These are phyloP conservation scores for Morone saxatilis DNA, from an alignment of 2,113 vertebrate species.

Conservation along the genomic window DNA sequence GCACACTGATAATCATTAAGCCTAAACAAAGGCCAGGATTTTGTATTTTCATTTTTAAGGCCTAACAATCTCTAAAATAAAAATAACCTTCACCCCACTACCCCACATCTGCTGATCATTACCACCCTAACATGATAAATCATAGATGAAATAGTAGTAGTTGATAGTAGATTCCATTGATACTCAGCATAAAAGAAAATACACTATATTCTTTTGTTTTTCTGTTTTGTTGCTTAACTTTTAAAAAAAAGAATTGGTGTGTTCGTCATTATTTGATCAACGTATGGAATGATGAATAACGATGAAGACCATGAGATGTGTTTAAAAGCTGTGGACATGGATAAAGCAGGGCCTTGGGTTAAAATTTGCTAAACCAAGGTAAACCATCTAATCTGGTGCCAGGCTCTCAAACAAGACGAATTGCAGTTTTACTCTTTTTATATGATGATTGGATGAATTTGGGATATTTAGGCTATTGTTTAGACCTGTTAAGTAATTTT, in stretches of 20 bases:
- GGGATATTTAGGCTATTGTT: too few species aligned
- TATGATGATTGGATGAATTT: too few species aligned
- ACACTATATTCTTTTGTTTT: neutral
- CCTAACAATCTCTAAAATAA: neutral
- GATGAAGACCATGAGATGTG: too few species aligned
- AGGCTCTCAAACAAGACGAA: too few species aligned
- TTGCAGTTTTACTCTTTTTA: too few species aligned
- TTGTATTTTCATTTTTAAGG: neutral
- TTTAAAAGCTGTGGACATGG: too few species aligned
- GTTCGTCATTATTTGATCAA: neutral
- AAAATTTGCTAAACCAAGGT: too few species aligned
- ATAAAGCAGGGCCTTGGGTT: too few species aligned
- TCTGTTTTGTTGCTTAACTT: neutral
- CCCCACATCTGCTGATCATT: conserved; percentile 13
- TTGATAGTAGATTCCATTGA: conserved; percentile 3
- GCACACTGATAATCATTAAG: neutral
- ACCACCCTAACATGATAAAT: conserved; percentile 25
- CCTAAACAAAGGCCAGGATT: too few species aligned
- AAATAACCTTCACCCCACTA: neutral
- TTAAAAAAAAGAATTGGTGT: neutral
- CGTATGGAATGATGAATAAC: neutral
- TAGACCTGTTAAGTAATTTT: too few species aligned
- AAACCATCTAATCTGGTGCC: too few species aligned
- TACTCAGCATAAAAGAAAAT: neutral
- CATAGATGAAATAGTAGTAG: neutral